Evolutionary conservation across 2,797 vertebrate genomes (phyloP).

Genomic region (Hephaestus fuliginosus): DNA sequence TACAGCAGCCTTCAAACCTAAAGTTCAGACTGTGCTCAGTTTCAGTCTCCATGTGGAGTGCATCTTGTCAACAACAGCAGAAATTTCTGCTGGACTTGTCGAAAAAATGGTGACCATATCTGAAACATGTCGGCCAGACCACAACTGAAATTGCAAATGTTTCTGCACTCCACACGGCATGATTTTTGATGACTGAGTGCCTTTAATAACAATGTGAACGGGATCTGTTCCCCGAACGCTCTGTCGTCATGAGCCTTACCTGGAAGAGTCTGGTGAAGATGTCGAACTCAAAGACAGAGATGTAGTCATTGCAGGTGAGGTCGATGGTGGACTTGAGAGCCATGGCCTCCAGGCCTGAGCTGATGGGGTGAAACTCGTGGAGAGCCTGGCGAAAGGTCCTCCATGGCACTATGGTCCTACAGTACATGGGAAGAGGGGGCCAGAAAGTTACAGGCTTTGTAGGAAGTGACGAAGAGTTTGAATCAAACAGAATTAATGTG

Average conservation of each 20-base stretch:
- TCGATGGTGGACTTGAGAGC: constrained; percentile 99
- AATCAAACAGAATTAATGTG: neutral
- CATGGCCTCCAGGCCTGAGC: constrained; percentile 98
- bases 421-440: neutral
- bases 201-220: neutral
- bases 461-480: neutral
- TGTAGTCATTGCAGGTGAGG: constrained; percentile 98
- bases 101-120: neutral
- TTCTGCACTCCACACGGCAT: neutral
- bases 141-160: neutral
- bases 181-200: neutral
- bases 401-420: constrained; percentile 98
- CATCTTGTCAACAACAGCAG: neutral
- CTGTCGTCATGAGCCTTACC: constrained; percentile 75
- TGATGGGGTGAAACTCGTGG: constrained; percentile 97
- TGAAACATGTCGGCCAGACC: neutral
- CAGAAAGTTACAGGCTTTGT: neutral
- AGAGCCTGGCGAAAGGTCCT: constrained; percentile 96
- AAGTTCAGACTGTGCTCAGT: neutral
- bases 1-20: neutral
- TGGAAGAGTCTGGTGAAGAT: constrained; percentile 99
- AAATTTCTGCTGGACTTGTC: neutral
- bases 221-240: neutral
- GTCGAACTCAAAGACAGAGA: constrained; percentile 99
- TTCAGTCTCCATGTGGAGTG: neutral